Percentiles rank a stretch among this genome's conserved stretches.
phyloP scores from a whole-genome alignment of 2,113 vertebrate species.

The Gallinago jamesoni region DNA sequence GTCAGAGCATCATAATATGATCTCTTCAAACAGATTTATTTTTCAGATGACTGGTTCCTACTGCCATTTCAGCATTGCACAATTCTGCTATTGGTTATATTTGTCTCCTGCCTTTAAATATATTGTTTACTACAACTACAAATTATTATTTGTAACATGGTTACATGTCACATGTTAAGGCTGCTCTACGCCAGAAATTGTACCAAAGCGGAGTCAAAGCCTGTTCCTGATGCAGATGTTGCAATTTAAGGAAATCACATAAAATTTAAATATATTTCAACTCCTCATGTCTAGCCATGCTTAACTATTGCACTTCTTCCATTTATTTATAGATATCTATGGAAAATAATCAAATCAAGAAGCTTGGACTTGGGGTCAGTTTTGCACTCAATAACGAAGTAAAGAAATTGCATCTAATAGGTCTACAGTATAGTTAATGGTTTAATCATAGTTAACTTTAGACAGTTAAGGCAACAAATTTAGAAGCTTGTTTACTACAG shows the following conservation, averaged over 20 bases:
- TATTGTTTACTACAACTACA: not conserved
- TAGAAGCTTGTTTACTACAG: not conserved
- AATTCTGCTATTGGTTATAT: not conserved
- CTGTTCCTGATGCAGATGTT: not conserved
- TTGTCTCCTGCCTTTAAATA: slow-evolving; percentile 8
- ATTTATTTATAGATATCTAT: not conserved
- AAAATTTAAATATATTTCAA: not conserved
- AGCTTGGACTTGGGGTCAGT: not conserved
- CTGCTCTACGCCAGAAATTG: not conserved
- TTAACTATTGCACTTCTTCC: not conserved
- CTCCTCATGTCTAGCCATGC: not conserved
- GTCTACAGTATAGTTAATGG: not conserved
- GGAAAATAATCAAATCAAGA: not conserved
- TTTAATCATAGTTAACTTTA: not conserved
- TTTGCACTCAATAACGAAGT: not conserved
- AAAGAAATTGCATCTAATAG: not conserved
- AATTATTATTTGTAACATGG: not conserved
- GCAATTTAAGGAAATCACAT: not conserved
- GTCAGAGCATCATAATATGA: slow-evolving; percentile 25
- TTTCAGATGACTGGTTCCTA: slow-evolving; percentile 32
- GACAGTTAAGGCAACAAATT: not conserved
- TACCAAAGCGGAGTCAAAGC: not conserved
- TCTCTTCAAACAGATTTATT: slow-evolving; percentile 48
- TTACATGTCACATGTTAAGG: rapidly evolving
- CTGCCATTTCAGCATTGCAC: not conserved